phyloP scores from a whole-genome alignment of 2,113 vertebrate genomes.

The Callaeas wilsoni region DNA sequence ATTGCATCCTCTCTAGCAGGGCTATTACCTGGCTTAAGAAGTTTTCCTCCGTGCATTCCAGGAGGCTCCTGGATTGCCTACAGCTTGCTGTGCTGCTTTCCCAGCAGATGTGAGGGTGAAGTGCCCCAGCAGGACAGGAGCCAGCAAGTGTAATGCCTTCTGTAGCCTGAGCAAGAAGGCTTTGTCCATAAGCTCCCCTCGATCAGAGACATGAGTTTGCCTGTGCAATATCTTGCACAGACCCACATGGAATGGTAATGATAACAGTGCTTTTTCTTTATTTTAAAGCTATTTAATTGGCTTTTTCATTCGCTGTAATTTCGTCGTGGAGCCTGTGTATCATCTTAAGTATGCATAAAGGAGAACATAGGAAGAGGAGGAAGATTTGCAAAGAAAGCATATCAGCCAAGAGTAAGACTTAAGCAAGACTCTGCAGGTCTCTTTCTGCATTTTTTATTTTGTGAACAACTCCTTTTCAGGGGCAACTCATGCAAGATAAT shows the following conservation, averaged over 20 bases:
- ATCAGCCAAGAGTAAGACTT: neutral
- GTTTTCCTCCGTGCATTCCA: neutral
- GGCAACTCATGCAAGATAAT: neutral
- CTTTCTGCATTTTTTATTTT: neutral
- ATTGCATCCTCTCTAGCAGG: too few species aligned
- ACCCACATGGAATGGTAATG: neutral
- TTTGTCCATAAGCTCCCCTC: accelerated
- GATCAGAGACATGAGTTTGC: neutral
- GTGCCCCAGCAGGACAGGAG: neutral
- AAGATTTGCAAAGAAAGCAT: neutral
- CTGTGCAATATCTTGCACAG: neutral
- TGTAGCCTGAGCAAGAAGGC: neutral
- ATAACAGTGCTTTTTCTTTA: neutral
- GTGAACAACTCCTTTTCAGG: neutral
- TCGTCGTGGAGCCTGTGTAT: neutral
- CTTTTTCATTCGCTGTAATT: neutral
- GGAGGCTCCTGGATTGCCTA: neutral
- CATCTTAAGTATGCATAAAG: neutral
- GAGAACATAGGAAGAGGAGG: neutral
- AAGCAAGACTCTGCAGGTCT: accelerated
- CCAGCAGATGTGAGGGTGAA: neutral
- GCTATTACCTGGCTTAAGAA: too few species aligned
- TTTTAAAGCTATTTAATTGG: neutral
- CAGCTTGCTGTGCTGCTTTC: neutral
- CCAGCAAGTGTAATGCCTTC: neutral